A percentile compares a stretch with the other conserved stretches of the same genome.
phyloP scores from a whole-genome alignment of 23 tunicate genomes.

The Botrylloides violaceus region DNA sequence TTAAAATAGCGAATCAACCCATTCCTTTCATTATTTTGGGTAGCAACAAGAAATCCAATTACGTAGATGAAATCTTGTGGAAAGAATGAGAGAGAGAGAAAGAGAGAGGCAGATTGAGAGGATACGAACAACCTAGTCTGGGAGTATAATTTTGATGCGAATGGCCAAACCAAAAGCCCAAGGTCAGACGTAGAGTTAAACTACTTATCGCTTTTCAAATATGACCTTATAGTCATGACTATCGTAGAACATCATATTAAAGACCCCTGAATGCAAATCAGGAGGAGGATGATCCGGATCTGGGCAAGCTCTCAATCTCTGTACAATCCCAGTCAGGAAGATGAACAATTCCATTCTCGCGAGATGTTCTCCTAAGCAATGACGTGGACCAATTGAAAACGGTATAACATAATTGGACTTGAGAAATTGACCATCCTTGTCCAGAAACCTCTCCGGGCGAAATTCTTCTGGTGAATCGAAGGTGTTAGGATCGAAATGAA shows the following conservation, averaged over 20 bases:
- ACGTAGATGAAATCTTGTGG: no score
- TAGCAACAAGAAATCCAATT: no score
- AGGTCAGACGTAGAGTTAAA: no score
- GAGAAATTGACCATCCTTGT: neutral
- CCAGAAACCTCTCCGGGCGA: slow-evolving; percentile 16
- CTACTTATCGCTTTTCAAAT: neutral
- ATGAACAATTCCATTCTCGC: slow-evolving; percentile 17
- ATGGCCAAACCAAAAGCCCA: no score
- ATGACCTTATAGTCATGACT: neutral
- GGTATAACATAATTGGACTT: slow-evolving; percentile 2
- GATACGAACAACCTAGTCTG: no score
- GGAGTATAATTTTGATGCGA: no score
- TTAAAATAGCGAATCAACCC: no score
- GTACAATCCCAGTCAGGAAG: slow-evolving; percentile 4
- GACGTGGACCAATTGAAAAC: slow-evolving; percentile 17
- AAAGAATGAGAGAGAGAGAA: no score
- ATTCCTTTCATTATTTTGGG: no score
- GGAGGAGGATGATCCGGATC: slow-evolving; percentile 12
- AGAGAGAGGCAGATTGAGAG: no score
- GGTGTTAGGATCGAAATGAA: slow-evolving; percentile 11
- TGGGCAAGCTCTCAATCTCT: neutral
- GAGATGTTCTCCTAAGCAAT: slow-evolving; percentile 11
- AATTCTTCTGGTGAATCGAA: slow-evolving; percentile 7
- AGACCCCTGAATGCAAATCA: neutral
- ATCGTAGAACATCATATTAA: slow-evolving; percentile 2